Evolutionary conservation across 2,888 invertebrate genomes (phyloP), one percentile per base, ranked within the genome.

Genomic region (Schizotus pectinicornis): DNA sequence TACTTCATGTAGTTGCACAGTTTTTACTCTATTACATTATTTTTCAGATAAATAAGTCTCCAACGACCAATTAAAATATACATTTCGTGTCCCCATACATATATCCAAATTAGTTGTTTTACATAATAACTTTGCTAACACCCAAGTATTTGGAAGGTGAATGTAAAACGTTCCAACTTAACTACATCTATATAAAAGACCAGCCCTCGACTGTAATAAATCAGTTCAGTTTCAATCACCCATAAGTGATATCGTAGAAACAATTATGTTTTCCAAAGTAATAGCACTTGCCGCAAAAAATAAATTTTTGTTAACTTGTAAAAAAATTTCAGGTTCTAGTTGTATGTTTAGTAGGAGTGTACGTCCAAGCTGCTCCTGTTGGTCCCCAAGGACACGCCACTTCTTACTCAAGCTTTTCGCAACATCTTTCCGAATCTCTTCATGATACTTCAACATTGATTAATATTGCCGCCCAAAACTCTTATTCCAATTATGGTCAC

Each of bases 341-440:
- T 14, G 35, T 12, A 7, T 39, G 33, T 32, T 53, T 53, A 8
- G 2, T 46, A 37, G 46, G 45, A 9, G 8, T 33, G 33, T 39
- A 33, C 41, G 46, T 36, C 22, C n/a, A 7, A 7, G 53, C 46
- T n/a, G 52, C 43, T 14, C 52, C 52, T 11, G 33, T 39, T 12
- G 35, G 38, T 22, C 53, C 45, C 8, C 37, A 22, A 3, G 22
- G 22, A 22, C 22, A 46, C 13, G 55, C 55, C 7, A 41, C 48
- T 8, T 55, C 55, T n/a, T 55, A 55, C 13, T 39, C 49, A 14
- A 33, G 42, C n/a, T 8, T 55, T n/a, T 48, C 55, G 30, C 48
- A 48, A 11, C 48, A 55, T n/a, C n/a, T n/a, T n/a, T n/a, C n/a
- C 36, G 31, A 30, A 3, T 22, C 22, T 6, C 14, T 7, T 9